phyloP scores from a whole-genome alignment of 1,140 invertebrate species.

The Lethrus apterus region DNA sequence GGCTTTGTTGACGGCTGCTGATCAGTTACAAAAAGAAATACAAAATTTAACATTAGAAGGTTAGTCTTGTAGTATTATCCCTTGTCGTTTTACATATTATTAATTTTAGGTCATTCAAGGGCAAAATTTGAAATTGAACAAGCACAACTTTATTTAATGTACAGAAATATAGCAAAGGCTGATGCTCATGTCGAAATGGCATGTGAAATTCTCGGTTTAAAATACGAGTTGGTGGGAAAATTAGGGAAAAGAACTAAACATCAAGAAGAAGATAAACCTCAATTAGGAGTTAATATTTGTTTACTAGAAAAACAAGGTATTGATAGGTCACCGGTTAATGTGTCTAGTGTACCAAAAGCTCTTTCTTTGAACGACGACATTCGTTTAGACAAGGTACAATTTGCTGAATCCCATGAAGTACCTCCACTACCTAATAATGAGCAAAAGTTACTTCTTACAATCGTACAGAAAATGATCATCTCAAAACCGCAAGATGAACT shows the following conservation, averaged over 20 bases:
- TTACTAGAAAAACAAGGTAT: conserved; percentile 39
- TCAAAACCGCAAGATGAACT: conserved; percentile 71
- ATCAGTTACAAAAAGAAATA: conserved; percentile 50
- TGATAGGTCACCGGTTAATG: conserved; percentile 40
- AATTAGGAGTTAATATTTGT: conserved; percentile 64
- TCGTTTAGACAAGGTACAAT: conserved; percentile 68
- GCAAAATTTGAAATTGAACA: conserved; percentile 68
- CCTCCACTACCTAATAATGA: conserved; percentile 61
- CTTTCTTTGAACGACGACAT: conserved; percentile 77
- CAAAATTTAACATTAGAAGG: conserved; percentile 23
- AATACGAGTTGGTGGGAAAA: conserved; percentile 58
- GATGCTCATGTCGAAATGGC: conserved; percentile 60
- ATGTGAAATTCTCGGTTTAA: conserved; percentile 53
- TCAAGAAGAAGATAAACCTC: conserved; percentile 73
- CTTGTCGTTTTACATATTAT: conserved; percentile 13
- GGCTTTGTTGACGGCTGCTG: conserved; percentile 54
- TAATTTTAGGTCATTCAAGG: conserved; percentile 44
- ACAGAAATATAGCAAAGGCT: conserved; percentile 61
- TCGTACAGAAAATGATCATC: conserved; percentile 61
- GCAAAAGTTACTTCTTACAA: conserved; percentile 67
- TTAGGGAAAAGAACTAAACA: conserved; percentile 85
- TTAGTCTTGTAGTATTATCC: conserved; percentile 27
- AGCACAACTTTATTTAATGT: conserved; percentile 64
- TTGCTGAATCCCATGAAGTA: conserved; percentile 48
- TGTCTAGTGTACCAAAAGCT: conserved; percentile 53